phyloP scores from a whole-genome alignment of 2,797 vertebrate genomes.

The Dallia pectoralis region DNA sequence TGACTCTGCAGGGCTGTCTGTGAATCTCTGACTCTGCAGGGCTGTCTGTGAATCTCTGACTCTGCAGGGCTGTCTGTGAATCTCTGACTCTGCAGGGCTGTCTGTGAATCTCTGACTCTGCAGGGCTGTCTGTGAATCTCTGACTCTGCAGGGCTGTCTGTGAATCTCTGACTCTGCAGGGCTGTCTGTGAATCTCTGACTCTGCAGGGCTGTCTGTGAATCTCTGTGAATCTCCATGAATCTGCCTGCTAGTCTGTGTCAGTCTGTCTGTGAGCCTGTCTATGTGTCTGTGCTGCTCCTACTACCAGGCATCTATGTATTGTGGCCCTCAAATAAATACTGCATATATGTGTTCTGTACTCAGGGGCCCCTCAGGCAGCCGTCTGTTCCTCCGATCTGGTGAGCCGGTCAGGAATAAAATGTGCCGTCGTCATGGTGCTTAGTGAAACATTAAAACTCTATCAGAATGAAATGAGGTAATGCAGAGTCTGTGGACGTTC shows the following conservation, averaged over 20 bases:
- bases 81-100: neutral
- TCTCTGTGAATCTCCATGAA: too few species aligned
- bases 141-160: neutral
- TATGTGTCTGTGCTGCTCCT: too few species aligned
- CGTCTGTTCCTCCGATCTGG: too few species aligned
- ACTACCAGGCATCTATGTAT: too few species aligned
- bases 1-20: slow-evolving; percentile 1
- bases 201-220: slow-evolving; percentile 4
- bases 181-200: neutral
- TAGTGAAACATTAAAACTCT: too few species aligned
- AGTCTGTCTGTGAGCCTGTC: neutral
- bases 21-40: neutral
- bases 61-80: neutral
- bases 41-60: slow-evolving; percentile 7
- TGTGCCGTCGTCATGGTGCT: too few species aligned
- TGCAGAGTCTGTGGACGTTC: too few species aligned
- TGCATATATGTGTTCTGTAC: too few species aligned
- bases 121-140: neutral
- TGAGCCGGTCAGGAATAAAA: too few species aligned
- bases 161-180: neutral
- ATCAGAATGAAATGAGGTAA: too few species aligned
- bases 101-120: neutral
- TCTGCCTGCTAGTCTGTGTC: neutral
- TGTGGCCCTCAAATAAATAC: too few species aligned
- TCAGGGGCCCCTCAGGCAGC: too few species aligned